Base-by-base conservation (phyloP, 2,797 vertebrate genomes). In the Sardinella longiceps region DNA sequence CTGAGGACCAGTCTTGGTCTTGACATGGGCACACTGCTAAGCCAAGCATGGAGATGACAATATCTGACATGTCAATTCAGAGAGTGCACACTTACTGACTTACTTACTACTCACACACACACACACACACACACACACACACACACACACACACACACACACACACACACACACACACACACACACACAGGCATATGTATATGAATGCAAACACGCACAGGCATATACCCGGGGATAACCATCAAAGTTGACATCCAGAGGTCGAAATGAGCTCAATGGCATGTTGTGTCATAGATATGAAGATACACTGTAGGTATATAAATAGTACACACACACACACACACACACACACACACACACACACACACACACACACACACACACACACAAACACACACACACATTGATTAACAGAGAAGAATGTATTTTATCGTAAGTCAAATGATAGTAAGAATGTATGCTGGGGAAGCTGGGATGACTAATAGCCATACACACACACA, bases 201-300 rank as follows among this genome's bases (percentile, higher is more conserved):
- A 14, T 37, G 50, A 37, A 33, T 3, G 20, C 48, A 53, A 28
- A 53, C 12, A 37, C 4, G 48, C 43, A 48, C 56, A 50, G 23
- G 56, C 58, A 85, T 5, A 81, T 70, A 81, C 81, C 58, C 37
- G 1, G 20, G 70, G 25, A 50, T 87, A 48, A 1, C 7, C 85
- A 91, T 91, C 87, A 87, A 85, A 86, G 84, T 87, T 86, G 88
- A 90, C 86, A 87, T 88, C 89, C 43, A 11, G 15, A 88, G 87
- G 88, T 91, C 9, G n/a, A 87, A 86, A 90, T 89, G 86, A 81
- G 46, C 48, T 80, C 20, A 23, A 85, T 85, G 90, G 92, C 89
- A 88, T 88, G 90, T 86, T 88, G 83, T 86, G 86, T 91, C 89
- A 87, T 84, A 58, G 81, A 86, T 90, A 89, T 87, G 88, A 90